phyloP scores from a whole-genome alignment of 64 coral and sea anemone species.

The Montipora foliosa region DNA sequence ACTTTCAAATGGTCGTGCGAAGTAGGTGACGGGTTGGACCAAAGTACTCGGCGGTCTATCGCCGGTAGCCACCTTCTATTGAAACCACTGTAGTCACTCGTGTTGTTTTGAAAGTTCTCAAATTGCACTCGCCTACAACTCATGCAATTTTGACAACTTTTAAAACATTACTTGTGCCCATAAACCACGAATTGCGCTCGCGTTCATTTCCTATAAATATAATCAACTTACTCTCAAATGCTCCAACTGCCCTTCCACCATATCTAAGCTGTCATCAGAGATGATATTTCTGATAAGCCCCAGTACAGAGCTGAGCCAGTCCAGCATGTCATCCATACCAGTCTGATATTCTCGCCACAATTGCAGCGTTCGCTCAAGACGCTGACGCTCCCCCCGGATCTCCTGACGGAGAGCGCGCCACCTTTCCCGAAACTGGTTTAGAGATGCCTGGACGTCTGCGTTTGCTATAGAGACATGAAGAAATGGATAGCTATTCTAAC shows the following conservation, averaged over 20 bases:
- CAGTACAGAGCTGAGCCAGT: slow-evolving; percentile 83
- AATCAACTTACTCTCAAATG: slow-evolving; percentile 62
- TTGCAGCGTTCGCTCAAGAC: slow-evolving; percentile 77
- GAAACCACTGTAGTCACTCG: too few species aligned
- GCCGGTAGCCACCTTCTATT: too few species aligned
- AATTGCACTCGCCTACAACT: too few species aligned
- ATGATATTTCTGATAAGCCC: slow-evolving; percentile 63
- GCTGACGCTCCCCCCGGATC: slow-evolving; percentile 71
- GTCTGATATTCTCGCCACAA: slow-evolving; percentile 93
- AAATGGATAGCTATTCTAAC: too few species aligned
- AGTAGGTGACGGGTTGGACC: too few species aligned
- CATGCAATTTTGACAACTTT: too few species aligned
- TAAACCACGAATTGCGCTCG: too few species aligned
- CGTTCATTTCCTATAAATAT: too few species aligned
- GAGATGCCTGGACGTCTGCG: slow-evolving; percentile 50
- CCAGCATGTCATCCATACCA: slow-evolving; percentile 82
- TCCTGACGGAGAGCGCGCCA: slow-evolving; percentile 87
- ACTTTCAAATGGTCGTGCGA: too few species aligned
- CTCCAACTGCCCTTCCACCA: slow-evolving; percentile 74
- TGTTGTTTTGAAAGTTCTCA: too few species aligned
- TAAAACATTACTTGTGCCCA: too few species aligned
- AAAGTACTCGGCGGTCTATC: too few species aligned
- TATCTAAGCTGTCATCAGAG: slow-evolving; percentile 52
- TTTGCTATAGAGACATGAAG: slow-evolving; percentile 43
- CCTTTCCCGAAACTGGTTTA: slow-evolving; percentile 75